These are phyloP conservation scores for Cyprinodon tularosa DNA, from an alignment of 2,113 vertebrate genomes.

Conservation along the genomic window DNA sequence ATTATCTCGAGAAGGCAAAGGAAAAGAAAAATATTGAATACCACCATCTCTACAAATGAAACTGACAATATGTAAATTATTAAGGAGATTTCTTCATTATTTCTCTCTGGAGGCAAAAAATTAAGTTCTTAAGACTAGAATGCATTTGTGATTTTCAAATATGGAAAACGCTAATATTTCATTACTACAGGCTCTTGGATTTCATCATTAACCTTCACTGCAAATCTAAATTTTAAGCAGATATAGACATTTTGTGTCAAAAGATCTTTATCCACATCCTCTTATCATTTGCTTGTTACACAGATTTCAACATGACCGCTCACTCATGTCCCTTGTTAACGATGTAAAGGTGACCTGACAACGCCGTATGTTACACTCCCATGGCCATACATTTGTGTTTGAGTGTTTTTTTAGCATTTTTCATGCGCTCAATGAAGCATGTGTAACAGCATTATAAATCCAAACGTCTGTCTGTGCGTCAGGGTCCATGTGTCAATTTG, in stretches of 20 bases:
- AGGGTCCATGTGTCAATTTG: conserved; percentile 25
- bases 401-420: conserved; percentile 10
- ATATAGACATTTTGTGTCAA: not conserved
- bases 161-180: too few relatives aligned
- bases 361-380: conserved; percentile 51
- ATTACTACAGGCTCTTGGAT: too few relatives aligned
- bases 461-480: conserved; percentile 27
- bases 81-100: too few relatives aligned
- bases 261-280: not conserved
- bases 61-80: too few relatives aligned
- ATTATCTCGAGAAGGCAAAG: too few relatives aligned
- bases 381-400: conserved; percentile 1
- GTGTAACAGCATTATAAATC: conserved; percentile 22
- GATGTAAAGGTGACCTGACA: conserved; percentile 50
- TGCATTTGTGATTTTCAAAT: not conserved
- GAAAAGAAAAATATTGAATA: too few relatives aligned
- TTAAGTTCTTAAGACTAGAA: too few relatives aligned
- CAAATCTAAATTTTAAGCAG: not conserved
- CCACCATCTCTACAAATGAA: too few relatives aligned
- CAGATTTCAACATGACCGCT: conserved; percentile 41
- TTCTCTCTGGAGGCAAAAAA: too few relatives aligned
- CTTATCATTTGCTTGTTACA: conserved; percentile 45
- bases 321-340: conserved; percentile 25
- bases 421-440: conserved; percentile 36
- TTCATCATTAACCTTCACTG: not conserved